A percentile compares a stretch with the other conserved stretches of the same genome.
These are phyloP conservation scores for Ecliptopera silaceata DNA, from an alignment of 2,888 invertebrate species.

Conservation along the genomic window DNA sequence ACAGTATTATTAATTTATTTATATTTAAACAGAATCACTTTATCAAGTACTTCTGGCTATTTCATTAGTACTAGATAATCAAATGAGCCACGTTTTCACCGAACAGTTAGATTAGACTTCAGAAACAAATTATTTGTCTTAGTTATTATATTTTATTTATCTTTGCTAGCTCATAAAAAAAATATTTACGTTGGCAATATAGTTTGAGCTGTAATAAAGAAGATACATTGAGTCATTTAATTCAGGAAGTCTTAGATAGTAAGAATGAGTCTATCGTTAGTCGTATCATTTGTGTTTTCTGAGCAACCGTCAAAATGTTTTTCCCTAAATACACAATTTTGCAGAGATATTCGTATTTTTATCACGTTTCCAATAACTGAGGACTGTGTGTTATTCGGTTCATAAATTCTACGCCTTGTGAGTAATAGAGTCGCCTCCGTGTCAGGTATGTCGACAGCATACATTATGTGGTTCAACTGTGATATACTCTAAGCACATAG, in stretches of 20 bases:
- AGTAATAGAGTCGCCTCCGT: constrained; percentile 68
- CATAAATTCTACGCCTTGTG: constrained; percentile 70
- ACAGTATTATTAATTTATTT: no score
- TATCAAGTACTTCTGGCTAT: no score
- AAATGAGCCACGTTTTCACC: no score
- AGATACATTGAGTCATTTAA: not conserved
- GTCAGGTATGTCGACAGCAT: constrained; percentile 68
- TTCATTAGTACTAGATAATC: no score
- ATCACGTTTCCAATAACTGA: constrained; percentile 77
- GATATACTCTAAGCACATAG: constrained; percentile 44
- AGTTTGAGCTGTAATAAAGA: no score
- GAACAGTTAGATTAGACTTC: no score
- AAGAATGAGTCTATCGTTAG: constrained; percentile 2
- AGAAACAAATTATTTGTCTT: no score
- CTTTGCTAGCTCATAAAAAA: no score
- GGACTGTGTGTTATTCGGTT: constrained; percentile 67
- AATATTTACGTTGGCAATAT: no score
- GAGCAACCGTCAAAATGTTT: constrained; percentile 14
- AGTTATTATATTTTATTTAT: no score
- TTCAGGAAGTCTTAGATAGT: constrained; percentile 4
- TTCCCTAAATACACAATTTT: constrained; percentile 26
- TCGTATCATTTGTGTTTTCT: constrained; percentile 12
- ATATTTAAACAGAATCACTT: no score
- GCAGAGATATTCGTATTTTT: constrained; percentile 56
- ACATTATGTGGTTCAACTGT: constrained; percentile 61